Conservation (phyloP, 2,797 vertebrate species). For the Uromys caudimaculatus region DNA sequence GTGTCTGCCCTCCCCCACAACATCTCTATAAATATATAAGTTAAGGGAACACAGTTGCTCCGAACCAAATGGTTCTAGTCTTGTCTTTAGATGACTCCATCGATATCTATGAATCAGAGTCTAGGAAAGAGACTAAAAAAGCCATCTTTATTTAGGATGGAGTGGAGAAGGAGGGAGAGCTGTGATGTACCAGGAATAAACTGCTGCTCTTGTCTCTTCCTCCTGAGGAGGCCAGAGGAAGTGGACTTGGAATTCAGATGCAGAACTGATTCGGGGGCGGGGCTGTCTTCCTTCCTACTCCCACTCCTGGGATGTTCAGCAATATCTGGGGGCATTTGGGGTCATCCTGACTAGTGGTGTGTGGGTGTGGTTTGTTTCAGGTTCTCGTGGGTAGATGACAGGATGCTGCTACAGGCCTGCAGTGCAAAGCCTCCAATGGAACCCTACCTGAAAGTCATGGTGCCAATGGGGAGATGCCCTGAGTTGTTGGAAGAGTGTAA, state of each 20-base stretch:
- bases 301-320: not conserved
- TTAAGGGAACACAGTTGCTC: conserved; percentile 63
- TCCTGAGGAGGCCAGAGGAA: conserved; percentile 64
- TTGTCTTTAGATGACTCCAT: conserved; percentile 75
- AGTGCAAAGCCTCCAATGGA: not conserved
- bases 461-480: not conserved
- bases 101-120: conserved; percentile 77
- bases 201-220: conserved; percentile 69
- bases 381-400: not conserved
- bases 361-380: not conserved
- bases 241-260: conserved; percentile 48
- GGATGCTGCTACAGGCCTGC: not conserved
- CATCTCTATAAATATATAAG: conserved; percentile 60
- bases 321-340: not conserved
- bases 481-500: conserved; percentile 1
- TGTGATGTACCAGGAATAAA: conserved; percentile 72
- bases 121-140: conserved; percentile 79
- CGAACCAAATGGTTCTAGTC: conserved; percentile 62
- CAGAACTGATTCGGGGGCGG: not conserved
- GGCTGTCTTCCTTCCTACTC: not conserved
- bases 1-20: conserved; percentile 5
- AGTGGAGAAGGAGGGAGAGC: conserved; percentile 68
- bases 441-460: not conserved
- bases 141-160: conserved; percentile 78
- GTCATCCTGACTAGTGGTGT: not conserved